Conservation (phyloP, 2,888 invertebrate species). For the Drosophila meridiana region DNA sequence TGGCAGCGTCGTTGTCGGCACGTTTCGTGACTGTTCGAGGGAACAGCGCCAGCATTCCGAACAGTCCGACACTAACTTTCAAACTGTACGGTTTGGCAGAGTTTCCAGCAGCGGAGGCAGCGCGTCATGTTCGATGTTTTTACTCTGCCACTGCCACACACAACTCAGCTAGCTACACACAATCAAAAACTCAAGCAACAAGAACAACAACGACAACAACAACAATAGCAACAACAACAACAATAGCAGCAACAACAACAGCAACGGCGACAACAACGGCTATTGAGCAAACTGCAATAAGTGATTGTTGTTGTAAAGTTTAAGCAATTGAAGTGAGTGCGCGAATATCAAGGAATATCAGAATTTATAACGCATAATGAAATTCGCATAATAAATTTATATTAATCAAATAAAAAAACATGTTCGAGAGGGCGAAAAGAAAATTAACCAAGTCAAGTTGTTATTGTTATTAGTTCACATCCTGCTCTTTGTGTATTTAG, state of each 20-base stretch:
- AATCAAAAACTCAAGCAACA: slow-evolving; percentile 29
- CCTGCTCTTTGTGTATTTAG: slow-evolving; percentile 59
- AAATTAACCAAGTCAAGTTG: slow-evolving; percentile 35
- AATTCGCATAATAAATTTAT: slow-evolving; percentile 19
- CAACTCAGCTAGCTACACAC: slow-evolving; percentile 31
- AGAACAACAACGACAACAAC: slow-evolving; percentile 15
- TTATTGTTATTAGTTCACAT: slow-evolving; percentile 58
- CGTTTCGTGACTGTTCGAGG: slow-evolving; percentile 51
- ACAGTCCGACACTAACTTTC: slow-evolving; percentile 85
- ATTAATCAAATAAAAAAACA: slow-evolving; percentile 22
- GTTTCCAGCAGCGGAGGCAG: slow-evolving; percentile 59
- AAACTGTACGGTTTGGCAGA: slow-evolving; percentile 84
- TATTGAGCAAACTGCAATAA: slow-evolving; percentile 40
- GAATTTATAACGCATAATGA: slow-evolving; percentile 15
- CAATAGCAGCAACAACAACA: no score
- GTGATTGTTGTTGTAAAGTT: slow-evolving; percentile 52
- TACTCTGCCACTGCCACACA: slow-evolving; percentile 35
- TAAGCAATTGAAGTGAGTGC: slow-evolving; percentile 67
- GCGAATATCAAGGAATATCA: slow-evolving; percentile 24
- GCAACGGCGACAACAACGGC: slow-evolving; percentile 11
- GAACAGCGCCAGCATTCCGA: slow-evolving; percentile 61
- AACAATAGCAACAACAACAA: not conserved
- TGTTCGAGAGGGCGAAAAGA: slow-evolving; percentile 19
- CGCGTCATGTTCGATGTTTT: slow-evolving; percentile 70
- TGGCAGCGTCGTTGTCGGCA: slow-evolving; percentile 21